Evolutionary conservation across 2,797 vertebrate genomes (phyloP).

Genomic region (Limosa lapponica): DNA sequence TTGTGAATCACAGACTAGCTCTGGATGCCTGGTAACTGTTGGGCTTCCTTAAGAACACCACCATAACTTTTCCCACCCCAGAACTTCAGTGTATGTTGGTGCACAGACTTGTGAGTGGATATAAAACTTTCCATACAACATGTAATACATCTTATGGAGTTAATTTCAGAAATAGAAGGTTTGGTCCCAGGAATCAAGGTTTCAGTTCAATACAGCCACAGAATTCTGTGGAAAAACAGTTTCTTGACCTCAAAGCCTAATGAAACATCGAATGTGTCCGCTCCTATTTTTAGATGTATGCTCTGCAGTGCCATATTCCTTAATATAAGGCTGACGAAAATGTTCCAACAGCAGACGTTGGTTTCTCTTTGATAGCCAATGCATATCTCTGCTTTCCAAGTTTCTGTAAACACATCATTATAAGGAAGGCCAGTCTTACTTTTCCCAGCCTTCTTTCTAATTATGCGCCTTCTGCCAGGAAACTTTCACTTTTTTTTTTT

Average conservation of each 20-base stretch:
- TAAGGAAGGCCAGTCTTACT: slow-evolving; percentile 23
- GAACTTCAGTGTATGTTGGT: background rate
- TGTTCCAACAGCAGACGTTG: slow-evolving; percentile 62
- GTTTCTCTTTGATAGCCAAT: slow-evolving; percentile 65
- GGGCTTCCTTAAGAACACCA: background rate
- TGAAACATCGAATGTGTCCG: background rate
- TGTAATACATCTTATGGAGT: background rate
- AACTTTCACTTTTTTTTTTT: slow-evolving; percentile 13
- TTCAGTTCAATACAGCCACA: background rate
- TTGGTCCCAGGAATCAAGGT: background rate
- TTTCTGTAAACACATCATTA: slow-evolving; percentile 74
- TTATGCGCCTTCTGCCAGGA: slow-evolving; percentile 77
- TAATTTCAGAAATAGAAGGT: background rate
- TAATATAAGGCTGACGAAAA: slow-evolving; percentile 60
- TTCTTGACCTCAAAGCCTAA: slow-evolving; percentile 46
- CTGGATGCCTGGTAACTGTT: slow-evolving; percentile 28
- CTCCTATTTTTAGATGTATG: slow-evolving; percentile 50
- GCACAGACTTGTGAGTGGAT: background rate
- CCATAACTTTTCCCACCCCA: background rate
- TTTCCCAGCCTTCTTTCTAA: slow-evolving; percentile 71
- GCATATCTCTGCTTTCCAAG: slow-evolving; percentile 59
- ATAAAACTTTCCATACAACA: background rate
- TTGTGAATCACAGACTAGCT: slow-evolving; percentile 39
- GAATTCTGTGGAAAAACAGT: background rate
- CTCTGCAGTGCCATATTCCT: slow-evolving; percentile 44